Conservation (phyloP, 1,140 invertebrate genomes). For the Apis laboriosa region DNA sequence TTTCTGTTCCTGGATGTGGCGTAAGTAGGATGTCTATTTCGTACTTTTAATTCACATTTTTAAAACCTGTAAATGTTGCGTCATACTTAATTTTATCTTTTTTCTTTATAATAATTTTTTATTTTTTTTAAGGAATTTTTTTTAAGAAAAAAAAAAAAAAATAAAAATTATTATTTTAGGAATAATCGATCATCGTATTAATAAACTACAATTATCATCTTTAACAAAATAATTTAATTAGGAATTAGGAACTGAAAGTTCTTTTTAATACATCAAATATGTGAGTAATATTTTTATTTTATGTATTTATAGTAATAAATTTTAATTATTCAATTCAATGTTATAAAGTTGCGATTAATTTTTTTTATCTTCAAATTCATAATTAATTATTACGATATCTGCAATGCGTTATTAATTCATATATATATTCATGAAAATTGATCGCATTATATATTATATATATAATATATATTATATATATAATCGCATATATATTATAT, state of each 20-base stretch:
- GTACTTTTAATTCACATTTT: not conserved
- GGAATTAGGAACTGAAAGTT: constrained; percentile 65
- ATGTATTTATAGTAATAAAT: not conserved
- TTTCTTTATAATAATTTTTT: not conserved
- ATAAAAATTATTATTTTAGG: constrained; percentile 57
- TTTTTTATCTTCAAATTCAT: not conserved
- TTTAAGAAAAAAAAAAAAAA: not conserved
- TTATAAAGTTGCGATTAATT: not conserved
- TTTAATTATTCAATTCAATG: not conserved
- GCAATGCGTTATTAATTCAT: constrained; percentile 30
- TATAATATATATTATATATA: too few relatives aligned
- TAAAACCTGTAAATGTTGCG: not conserved
- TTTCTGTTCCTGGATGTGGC: constrained; percentile 75
- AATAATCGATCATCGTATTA: constrained; percentile 38
- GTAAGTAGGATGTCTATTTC: constrained; percentile 67
- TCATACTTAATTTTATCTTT: not conserved
- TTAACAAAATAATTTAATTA: constrained; percentile 19
- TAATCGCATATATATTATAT: not conserved
- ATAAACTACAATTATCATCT: not conserved
- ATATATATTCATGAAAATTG: constrained; percentile 4
- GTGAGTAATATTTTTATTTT: constrained; percentile 66
- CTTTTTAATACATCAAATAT: constrained; percentile 60
- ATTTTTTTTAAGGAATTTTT: not conserved
- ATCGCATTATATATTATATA: constrained; percentile 4
- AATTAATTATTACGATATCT: not conserved